Evolutionary conservation across 2,797 vertebrate species (phyloP).

Genomic region (Pseudopleuronectes americanus): DNA sequence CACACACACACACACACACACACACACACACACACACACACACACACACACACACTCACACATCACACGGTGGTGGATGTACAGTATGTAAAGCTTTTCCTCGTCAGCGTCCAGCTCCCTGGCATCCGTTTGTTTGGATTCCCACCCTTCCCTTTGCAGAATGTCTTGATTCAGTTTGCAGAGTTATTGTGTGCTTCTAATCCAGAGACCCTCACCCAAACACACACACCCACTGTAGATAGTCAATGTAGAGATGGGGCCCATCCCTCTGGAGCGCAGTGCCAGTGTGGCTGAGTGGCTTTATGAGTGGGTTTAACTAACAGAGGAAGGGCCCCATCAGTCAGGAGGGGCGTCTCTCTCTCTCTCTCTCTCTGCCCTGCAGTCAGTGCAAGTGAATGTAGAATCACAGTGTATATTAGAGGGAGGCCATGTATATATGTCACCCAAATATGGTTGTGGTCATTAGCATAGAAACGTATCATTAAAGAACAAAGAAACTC

Average conservation of each 20-base stretch:
- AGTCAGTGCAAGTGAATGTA: neutral
- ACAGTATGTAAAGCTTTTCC: neutral
- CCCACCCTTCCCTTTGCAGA: slow-evolving; percentile 42
- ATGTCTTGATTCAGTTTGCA: slow-evolving; percentile 45
- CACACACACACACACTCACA: too few species aligned
- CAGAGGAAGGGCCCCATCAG: slow-evolving; percentile 38
- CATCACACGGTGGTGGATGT: neutral
- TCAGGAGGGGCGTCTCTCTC: slow-evolving; percentile 9
- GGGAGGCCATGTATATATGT: slow-evolving; percentile 10
- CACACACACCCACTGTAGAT: slow-evolving; percentile 7
- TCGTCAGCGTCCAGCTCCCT: neutral
- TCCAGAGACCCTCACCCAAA: slow-evolving; percentile 41
- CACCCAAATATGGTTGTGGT: slow-evolving; percentile 16
- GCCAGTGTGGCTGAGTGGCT: slow-evolving; percentile 30
- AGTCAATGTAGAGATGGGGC: too few species aligned
- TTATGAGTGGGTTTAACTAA: slow-evolving; percentile 41
- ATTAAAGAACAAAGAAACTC: neutral
- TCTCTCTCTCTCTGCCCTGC: neutral
- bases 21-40: neutral
- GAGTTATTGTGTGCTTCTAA: slow-evolving; percentile 39
- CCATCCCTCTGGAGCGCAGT: slow-evolving; percentile 13
- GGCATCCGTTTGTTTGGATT: slow-evolving; percentile 31
- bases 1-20: too few species aligned
- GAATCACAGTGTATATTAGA: neutral
- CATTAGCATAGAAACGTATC: slow-evolving; percentile 5